A percentile compares a stretch with the other conserved stretches of the same genome.
Evolutionary conservation across 2,797 vertebrate species (phyloP).

Genomic region (Leuciscus waleckii): DNA sequence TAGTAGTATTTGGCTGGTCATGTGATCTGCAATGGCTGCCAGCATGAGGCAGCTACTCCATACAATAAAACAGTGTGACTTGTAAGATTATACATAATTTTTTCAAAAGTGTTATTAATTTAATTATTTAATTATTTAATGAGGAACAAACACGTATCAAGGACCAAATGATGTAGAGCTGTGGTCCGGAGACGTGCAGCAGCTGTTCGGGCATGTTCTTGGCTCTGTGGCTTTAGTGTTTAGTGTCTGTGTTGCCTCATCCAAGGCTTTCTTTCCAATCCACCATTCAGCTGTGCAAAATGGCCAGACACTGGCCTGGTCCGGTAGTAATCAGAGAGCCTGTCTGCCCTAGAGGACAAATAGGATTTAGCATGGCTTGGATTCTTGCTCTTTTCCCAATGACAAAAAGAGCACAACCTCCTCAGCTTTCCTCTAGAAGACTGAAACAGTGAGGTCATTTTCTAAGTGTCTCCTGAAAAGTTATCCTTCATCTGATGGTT

Average conservation of each 20-base stretch:
- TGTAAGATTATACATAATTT: background rate
- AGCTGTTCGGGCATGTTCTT: constrained; percentile 37
- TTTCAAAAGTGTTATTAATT: no score
- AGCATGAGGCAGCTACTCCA: background rate
- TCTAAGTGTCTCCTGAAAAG: constrained; percentile 46
- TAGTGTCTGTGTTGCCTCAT: constrained; percentile 47
- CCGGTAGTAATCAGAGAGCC: constrained; percentile 55
- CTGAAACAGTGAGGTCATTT: constrained; percentile 63
- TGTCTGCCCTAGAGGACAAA: constrained; percentile 61
- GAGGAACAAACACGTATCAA: background rate
- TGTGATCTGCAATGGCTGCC: background rate
- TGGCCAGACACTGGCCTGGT: constrained; percentile 50
- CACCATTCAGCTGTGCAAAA: constrained; percentile 49
- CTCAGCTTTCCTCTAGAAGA: constrained; percentile 57
- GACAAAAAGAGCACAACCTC: constrained; percentile 55
- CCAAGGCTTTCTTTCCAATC: constrained; percentile 27
- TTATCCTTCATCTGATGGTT: constrained; percentile 36
- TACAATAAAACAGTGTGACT: background rate
- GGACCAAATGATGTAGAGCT: background rate
- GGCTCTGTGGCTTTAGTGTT: constrained; percentile 46
- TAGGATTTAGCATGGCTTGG: constrained; percentile 62
- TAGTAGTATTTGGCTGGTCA: background rate
- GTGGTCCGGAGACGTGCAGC: background rate
- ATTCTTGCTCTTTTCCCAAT: constrained; percentile 54
- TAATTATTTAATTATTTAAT: background rate